A percentile compares a stretch with the other conserved stretches of the same genome.
phyloP scores from a whole-genome alignment of 2,797 vertebrate species.

The Sebastes paucispinis region DNA sequence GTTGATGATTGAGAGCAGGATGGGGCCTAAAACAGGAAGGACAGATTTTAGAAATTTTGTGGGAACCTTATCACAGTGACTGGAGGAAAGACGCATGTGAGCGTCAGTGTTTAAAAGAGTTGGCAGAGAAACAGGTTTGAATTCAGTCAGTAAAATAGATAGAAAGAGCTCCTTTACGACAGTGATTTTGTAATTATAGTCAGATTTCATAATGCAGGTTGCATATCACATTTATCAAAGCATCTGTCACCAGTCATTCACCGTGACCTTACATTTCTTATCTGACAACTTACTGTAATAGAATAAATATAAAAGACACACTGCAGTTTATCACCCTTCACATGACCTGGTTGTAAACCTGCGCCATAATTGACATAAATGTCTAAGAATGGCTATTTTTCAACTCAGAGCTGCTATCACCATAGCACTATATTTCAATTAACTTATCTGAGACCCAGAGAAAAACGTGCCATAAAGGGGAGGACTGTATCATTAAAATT shows the following conservation, averaged over 20 bases:
- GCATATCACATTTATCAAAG: constrained; percentile 7
- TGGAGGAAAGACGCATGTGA: too few species aligned
- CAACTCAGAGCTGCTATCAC: constrained; percentile 22
- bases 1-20: too few species aligned
- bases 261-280: constrained; percentile 17
- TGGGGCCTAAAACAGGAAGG: too few species aligned
- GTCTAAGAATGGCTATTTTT: constrained; percentile 35
- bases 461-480: constrained; percentile 40
- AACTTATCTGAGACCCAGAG: constrained; percentile 36
- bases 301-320: constrained; percentile 18
- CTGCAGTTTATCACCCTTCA: constrained; percentile 22
- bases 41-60: too few species aligned
- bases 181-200: neutral
- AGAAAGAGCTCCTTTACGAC: neutral
- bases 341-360: constrained; percentile 28
- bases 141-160: too few species aligned
- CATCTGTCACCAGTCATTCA: neutral
- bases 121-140: too few species aligned
- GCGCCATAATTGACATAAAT: constrained; percentile 23
- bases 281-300: neutral
- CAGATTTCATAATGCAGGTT: constrained; percentile 2
- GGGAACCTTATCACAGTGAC: too few species aligned
- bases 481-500: constrained; percentile 53
- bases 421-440: constrained; percentile 55
- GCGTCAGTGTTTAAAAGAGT: too few species aligned